phyloP scores from a whole-genome alignment of 2,888 invertebrate species.

The Rhogogaster chlorosoma region DNA sequence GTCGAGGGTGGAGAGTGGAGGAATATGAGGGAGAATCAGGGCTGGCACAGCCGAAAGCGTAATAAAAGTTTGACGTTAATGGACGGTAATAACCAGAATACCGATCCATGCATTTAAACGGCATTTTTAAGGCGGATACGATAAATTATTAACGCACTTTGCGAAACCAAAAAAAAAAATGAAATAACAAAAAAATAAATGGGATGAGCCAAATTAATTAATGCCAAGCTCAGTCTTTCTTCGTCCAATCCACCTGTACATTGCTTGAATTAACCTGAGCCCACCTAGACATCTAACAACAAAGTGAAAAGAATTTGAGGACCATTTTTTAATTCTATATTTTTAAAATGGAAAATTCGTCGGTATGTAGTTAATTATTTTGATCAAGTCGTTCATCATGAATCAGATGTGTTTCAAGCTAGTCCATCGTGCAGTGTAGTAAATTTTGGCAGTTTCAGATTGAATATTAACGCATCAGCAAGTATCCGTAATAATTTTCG shows the following conservation, averaged over 20 bases:
- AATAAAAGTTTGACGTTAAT: constrained; percentile 51
- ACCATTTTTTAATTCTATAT: neutral
- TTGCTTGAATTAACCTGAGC: neutral
- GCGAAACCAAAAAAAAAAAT: neutral
- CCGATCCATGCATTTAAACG: constrained; percentile 46
- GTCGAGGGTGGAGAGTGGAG: neutral
- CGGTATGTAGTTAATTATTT: neutral
- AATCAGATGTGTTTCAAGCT: neutral
- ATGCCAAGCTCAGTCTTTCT: neutral
- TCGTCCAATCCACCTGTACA: neutral
- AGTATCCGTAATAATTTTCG: neutral
- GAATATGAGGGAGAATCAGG: neutral
- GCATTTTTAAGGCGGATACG: constrained; percentile 30
- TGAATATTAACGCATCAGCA: neutral
- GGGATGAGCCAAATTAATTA: neutral
- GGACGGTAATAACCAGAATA: constrained; percentile 48
- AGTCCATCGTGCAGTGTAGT: neutral
- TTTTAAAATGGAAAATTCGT: neutral
- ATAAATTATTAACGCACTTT: constrained; percentile 20
- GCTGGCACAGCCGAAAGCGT: constrained; percentile 27
- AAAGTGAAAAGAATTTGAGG: neutral
- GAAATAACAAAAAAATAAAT: constrained; percentile 5
- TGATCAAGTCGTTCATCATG: neutral
- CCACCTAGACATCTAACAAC: neutral
- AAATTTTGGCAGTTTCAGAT: neutral